Percentiles rank a stretch among this genome's conserved stretches.
Evolutionary conservation across 2,888 invertebrate species (phyloP).

Genomic region (Octonoba sinensis): DNA sequence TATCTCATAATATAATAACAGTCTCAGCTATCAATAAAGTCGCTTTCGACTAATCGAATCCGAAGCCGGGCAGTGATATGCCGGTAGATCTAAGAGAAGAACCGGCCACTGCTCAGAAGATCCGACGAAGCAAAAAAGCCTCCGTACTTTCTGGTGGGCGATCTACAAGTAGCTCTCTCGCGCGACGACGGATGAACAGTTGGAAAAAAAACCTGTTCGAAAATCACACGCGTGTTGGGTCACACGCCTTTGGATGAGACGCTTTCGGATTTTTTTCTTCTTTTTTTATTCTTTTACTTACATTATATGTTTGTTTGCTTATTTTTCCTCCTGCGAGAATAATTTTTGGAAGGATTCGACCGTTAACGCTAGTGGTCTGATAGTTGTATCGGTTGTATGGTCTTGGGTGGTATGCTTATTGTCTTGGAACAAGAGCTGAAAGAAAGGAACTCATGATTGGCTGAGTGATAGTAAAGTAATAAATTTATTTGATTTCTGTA

Average conservation of each 20-base stretch:
- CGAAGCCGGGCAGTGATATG: neutral
- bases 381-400: conserved; percentile 6
- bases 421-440: neutral
- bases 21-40: no score
- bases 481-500: neutral
- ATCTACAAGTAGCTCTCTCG: conserved; percentile 14
- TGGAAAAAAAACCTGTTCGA: conserved; percentile 53
- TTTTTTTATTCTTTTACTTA: conserved; percentile 9
- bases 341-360: conserved; percentile 32
- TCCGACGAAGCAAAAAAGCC: conserved; percentile 27
- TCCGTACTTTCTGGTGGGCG: conserved; percentile 3
- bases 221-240: conserved; percentile 55
- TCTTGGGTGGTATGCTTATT: neutral
- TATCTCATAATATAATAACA: no score
- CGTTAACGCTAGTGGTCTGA: conserved; percentile 25
- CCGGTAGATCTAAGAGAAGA: conserved; percentile 14
- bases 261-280: conserved; percentile 2
- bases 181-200: conserved; percentile 25
- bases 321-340: conserved; percentile 19
- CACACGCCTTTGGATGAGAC: conserved; percentile 42
- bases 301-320: conserved; percentile 4
- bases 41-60: neutral
- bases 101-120: conserved; percentile 10
- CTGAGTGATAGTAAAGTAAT: neutral
- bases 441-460: neutral